Conservation (phyloP, 2,888 invertebrate species). For the Tinea trinotella region DNA sequence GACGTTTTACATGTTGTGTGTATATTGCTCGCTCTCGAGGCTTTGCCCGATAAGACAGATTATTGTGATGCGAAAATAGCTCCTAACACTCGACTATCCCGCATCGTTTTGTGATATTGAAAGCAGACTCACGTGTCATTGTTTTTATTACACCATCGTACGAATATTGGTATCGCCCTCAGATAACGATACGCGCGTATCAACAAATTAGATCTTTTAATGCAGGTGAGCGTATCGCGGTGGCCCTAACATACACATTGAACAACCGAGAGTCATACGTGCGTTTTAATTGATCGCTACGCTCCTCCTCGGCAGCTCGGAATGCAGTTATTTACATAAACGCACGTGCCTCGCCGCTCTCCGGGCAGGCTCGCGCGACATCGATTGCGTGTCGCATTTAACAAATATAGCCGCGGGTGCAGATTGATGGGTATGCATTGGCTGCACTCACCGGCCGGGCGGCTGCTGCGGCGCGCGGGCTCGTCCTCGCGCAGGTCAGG, state of each 20-base stretch:
- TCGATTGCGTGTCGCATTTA: conserved; percentile 21
- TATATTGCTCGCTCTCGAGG: conserved; percentile 25
- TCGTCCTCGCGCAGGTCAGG: conserved; percentile 78
- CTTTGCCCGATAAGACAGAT: conserved; percentile 60
- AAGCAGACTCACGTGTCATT: conserved; percentile 57
- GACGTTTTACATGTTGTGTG: neutral
- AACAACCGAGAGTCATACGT: conserved; percentile 25
- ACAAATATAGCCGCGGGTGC: conserved; percentile 28
- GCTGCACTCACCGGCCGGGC: conserved; percentile 76
- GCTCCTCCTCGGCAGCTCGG: conserved; percentile 33
- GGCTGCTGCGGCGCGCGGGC: conserved; percentile 74
- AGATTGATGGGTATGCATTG: conserved; percentile 26
- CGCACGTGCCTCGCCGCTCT: conserved; percentile 33
- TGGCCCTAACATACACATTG: conserved; percentile 20
- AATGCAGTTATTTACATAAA: conserved; percentile 56
- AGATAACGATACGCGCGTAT: conserved; percentile 40
- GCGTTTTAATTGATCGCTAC: conserved; percentile 37
- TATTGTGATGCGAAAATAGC: conserved; percentile 51
- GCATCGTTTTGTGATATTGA: neutral
- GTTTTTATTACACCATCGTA: conserved; percentile 58
- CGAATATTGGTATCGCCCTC: conserved; percentile 36
- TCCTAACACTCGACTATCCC: conserved; percentile 23
- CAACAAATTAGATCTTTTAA: conserved; percentile 31
- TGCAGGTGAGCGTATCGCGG: conserved; percentile 24
- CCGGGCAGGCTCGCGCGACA: conserved; percentile 5